A percentile compares a stretch with the other conserved stretches of the same genome.
Conservation (phyloP, 1,140 invertebrate genomes). For the Eriocheir sinensis region DNA sequence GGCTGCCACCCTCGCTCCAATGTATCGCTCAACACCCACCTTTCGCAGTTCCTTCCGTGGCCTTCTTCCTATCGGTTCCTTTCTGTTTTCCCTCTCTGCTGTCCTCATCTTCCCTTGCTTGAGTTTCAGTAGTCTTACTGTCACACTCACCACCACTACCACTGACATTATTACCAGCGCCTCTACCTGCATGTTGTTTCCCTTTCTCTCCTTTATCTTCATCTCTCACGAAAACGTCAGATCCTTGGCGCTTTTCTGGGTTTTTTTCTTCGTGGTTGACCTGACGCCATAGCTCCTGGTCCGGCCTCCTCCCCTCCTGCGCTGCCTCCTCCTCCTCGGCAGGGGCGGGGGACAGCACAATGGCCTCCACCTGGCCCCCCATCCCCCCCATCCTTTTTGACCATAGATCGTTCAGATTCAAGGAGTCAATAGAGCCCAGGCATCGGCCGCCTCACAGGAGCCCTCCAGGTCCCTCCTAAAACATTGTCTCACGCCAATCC, state of each 20-base stretch:
- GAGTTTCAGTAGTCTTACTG: background rate
- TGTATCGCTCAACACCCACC: background rate
- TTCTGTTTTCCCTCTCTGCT: background rate
- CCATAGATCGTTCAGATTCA: background rate
- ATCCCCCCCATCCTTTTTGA: background rate
- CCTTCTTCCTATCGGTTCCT: background rate
- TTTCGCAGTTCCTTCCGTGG: background rate
- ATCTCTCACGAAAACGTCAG: background rate
- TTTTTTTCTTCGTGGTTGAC: background rate
- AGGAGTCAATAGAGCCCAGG: background rate
- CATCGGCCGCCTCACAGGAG: background rate
- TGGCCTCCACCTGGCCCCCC: slow-evolving; percentile 51
- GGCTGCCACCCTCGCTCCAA: background rate
- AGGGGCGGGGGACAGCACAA: slow-evolving; percentile 35
- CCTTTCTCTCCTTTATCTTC: background rate
- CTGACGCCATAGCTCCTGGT: slow-evolving; percentile 1
- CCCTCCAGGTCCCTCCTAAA: background rate
- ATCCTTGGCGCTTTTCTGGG: background rate
- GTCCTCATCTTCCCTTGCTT: background rate
- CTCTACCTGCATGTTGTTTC: background rate
- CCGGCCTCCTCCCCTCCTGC: background rate
- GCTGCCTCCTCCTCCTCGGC: background rate
- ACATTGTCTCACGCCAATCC: background rate
- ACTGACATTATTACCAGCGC: background rate
- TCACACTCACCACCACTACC: background rate